Conservation (phyloP, 2,113 vertebrate genomes). For the Numida meleagris region DNA sequence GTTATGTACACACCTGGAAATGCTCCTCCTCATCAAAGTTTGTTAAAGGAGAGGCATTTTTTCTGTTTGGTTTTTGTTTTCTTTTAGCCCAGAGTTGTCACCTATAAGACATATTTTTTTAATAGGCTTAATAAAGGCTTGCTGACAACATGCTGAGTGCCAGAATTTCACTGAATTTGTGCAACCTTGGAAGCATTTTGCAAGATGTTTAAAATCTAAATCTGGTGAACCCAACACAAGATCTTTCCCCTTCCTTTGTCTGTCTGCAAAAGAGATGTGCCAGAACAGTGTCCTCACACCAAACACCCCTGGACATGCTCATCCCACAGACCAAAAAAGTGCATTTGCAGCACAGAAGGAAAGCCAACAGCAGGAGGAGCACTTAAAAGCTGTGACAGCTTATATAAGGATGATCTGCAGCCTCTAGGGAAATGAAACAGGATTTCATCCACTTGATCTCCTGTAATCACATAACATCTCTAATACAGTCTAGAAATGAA, state of each 20-base stretch:
- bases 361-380: not conserved
- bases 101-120: not conserved
- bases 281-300: not conserved
- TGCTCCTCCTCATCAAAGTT: not conserved
- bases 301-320: not conserved
- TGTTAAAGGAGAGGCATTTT: not conserved
- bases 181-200: not conserved
- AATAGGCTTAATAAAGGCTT: not conserved
- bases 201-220: not conserved
- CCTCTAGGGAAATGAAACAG: conserved; percentile 1
- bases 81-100: not conserved
- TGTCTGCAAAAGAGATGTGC: accelerated
- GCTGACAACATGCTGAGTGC: not conserved
- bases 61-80: not conserved
- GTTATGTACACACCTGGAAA: not conserved
- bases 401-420: not conserved
- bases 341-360: not conserved
- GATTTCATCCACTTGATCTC: conserved; percentile 24
- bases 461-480: conserved; percentile 24
- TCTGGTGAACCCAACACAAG: accelerated
- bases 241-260: not conserved
- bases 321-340: not conserved
- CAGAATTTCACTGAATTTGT: not conserved
- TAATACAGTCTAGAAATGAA: not conserved
- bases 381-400: not conserved